A percentile compares a stretch with the other conserved stretches of the same genome.
Conservation (phyloP, 2,113 vertebrate genomes). For the Gavialis gangeticus region DNA sequence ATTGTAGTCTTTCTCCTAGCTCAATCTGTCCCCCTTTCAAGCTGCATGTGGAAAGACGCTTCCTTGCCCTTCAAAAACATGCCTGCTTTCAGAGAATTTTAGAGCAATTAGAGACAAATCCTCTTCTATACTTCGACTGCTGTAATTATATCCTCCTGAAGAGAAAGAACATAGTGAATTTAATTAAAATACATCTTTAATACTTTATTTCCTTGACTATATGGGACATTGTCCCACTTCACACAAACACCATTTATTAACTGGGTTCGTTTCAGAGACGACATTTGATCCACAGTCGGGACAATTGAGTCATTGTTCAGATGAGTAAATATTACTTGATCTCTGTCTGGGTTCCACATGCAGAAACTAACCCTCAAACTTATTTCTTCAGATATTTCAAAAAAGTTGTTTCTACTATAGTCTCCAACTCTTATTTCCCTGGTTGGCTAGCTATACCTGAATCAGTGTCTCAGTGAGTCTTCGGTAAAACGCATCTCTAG, state of each 20-base stretch:
- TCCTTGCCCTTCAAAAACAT: background rate
- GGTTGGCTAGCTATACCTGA: too few relatives aligned
- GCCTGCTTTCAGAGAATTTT: background rate
- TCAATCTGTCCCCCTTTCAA: background rate
- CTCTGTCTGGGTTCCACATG: background rate
- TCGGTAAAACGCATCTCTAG: background rate
- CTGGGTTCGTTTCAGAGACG: background rate
- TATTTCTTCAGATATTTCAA: background rate
- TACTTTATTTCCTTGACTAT: background rate
- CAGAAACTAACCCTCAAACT: background rate
- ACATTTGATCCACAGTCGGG: background rate
- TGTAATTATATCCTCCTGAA: background rate
- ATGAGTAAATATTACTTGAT: background rate
- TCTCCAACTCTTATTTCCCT: background rate
- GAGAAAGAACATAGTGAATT: background rate
- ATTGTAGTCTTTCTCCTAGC: accelerated
- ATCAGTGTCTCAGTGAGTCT: background rate
- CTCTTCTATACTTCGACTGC: background rate
- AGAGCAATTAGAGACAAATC: background rate
- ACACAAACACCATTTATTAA: background rate
- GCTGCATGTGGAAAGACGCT: accelerated
- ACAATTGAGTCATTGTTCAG: background rate
- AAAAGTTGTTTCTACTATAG: background rate
- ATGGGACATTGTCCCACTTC: background rate
- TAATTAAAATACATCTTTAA: background rate